Base-by-base conservation (phyloP, 2,888 invertebrate species). In the Isotomurus palustris region DNA sequence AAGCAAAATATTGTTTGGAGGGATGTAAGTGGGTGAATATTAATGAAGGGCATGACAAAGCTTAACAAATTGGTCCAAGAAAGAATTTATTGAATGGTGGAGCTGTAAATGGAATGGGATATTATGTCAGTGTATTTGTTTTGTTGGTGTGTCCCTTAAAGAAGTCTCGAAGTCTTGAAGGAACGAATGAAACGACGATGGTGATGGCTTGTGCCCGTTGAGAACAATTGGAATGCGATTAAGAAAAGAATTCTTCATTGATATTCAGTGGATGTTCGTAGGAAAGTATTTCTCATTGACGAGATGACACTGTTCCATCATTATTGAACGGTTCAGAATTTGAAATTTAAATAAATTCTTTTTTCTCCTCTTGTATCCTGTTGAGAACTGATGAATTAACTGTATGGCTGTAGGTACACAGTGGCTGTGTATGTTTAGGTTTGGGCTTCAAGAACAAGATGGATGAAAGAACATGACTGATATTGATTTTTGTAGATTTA, bases 151-250 rank as follows among this genome's bases (percentile, higher is more conserved):
- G 21, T 24, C 24, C 43, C 19, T 40, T 17, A 14, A 12, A 43
- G 5, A 8, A 14, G 21, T 38, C n/a, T 38, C 17, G n/a, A 38
- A 17, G 38, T 38, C 19, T 14, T 5, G 17, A 29, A 32, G 21
- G 43, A 22, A 21, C 35, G n/a, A 5, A 28, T 17, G 22, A 19
- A 22, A 14, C 8, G 50, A 22, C 36, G 38, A 50, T n/a, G n/a
- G n/a, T n/a, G n/a, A 8, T 24, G 50, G 50, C 36, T 25, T 50
- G 50, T 50, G 50, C 50, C 50, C 50, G 38, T 50, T 50, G 38
- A 50, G 50, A 50, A 50, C 36, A n/a, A 17, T 29, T 22, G 24
- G 19, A 17, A 32, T 32, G 32, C 17, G 35, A 49, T 49, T 49
- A 49, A 49, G 24, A 49, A 27, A 29, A 29, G 24, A 49, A 35